These are phyloP conservation scores for Arrhamphus sclerolepis DNA, from an alignment of 2,797 vertebrate species.

Conservation along the genomic window DNA sequence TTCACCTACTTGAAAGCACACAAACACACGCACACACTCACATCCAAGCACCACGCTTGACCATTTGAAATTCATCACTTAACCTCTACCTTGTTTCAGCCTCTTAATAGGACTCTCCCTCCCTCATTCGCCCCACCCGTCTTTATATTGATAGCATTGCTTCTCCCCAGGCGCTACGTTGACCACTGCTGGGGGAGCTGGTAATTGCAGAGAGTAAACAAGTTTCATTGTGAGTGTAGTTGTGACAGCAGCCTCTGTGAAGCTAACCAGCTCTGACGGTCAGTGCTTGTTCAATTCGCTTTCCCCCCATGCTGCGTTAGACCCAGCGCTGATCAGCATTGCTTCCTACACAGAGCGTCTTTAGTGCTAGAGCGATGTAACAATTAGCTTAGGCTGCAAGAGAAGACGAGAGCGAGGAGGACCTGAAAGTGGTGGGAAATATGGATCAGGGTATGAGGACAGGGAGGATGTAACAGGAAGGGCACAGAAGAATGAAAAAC, in stretches of 20 bases:
- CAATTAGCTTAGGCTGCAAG: constrained; percentile 71
- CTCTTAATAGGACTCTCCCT: constrained; percentile 46
- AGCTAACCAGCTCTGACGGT: constrained; percentile 80
- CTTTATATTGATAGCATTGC: constrained; percentile 50
- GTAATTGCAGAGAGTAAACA: constrained; percentile 81
- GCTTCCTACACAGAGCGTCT: constrained; percentile 49
- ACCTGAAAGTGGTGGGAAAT: constrained; percentile 31
- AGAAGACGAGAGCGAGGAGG: neutral
- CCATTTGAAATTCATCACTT: constrained; percentile 48
- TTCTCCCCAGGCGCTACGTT: constrained; percentile 53
- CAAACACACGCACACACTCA: neutral
- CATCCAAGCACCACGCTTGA: constrained; percentile 19
- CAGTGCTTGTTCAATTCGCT: constrained; percentile 83
- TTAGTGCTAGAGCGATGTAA: constrained; percentile 60
- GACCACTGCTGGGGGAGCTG: constrained; percentile 58
- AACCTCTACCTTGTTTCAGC: constrained; percentile 37
- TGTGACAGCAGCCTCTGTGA: constrained; percentile 72
- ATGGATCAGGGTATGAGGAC: constrained; percentile 28
- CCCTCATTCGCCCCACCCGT: constrained; percentile 9
- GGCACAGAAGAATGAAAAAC: neutral
- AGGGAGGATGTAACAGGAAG: no score
- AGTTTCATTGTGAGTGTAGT: constrained; percentile 70
- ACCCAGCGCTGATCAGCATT: constrained; percentile 49
- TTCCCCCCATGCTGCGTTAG: constrained; percentile 49
- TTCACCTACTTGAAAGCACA: constrained; percentile 1